Evolutionary conservation across 2,797 vertebrate species (phyloP), one percentile per base, ranked within the genome.

Genomic region (Neostethus bicornis): DNA sequence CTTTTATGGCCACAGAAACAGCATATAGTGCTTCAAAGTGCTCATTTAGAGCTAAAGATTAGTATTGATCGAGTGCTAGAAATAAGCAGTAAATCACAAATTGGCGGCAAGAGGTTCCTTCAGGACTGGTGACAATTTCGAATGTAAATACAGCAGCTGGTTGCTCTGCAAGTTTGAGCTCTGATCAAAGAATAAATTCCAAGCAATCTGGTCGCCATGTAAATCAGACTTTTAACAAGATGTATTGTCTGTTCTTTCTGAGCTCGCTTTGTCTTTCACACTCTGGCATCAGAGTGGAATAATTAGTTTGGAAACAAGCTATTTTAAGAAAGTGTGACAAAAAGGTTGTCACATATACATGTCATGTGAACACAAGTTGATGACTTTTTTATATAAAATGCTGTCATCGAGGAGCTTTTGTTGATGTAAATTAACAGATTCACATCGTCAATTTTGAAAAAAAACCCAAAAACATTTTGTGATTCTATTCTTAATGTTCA

Each of bases 251-350:
- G 1, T 9, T 7, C 6, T n/a, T 14, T 5, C 5, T 51, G 8
- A 5, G 41, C 31, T 52, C 23, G 4, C 11, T 48, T 31, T 35
- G 17, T 5, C 1, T 45, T 26, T 31, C n/a, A 34, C 10, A 26
- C 28, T 12, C 13, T n/a, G 26, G n/a, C 21, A 47, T 57, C 41
- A 56, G 53, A 50, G 47, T 38, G 48, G 31, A 37, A 10, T 32
- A 51, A 55, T 63, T 32, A 45, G 11, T 26, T 65, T 48, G 44
- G 20, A 51, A 75, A 58, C 11, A 35, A 46, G 7, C 53, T 73
- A 26, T 23, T 47, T 13, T 28, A 28, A 57, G 17, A 37, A 25
- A 20, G 28, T 39, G 6, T 12, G 38, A 20, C 38, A 39, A 19
- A 20, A 21, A 39, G 50, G 21, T 47, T 43, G n/a, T 48, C 51